Evolutionary conservation across 2,888 invertebrate genomes (phyloP).

Genomic region (Troides aeacus): DNA sequence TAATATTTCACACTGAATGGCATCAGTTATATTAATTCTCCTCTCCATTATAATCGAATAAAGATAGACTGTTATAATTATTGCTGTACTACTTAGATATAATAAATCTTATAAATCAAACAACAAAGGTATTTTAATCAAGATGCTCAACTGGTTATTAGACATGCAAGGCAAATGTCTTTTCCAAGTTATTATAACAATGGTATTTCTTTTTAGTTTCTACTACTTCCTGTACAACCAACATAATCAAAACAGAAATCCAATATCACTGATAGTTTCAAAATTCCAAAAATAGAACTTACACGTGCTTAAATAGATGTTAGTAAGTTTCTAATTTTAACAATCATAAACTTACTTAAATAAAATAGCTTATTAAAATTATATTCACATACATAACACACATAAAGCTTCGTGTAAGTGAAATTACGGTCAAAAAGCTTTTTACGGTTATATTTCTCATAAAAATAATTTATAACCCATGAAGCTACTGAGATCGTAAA

Average conservation of each 20-base stretch:
- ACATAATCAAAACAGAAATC: neutral
- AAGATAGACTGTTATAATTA: too few species aligned
- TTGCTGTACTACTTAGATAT: too few species aligned
- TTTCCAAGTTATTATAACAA: neutral
- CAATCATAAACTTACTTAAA: neutral
- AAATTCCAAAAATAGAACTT: too few species aligned
- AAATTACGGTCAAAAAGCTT: constrained; percentile 6
- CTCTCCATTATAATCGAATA: too few species aligned
- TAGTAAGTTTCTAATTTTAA: neutral
- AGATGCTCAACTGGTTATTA: too few species aligned
- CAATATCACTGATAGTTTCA: neutral
- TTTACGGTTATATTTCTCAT: constrained; percentile 3
- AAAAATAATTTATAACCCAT: constrained; percentile 2
- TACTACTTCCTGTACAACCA: neutral
- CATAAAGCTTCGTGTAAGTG: neutral
- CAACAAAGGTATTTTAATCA: neutral
- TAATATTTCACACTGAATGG: too few species aligned
- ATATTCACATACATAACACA: neutral
- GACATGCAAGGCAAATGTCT: neutral
- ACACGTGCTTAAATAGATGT: too few species aligned
- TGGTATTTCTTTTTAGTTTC: neutral
- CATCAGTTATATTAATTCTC: too few species aligned
- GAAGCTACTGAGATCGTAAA: constrained; percentile 1
- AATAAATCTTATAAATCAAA: too few species aligned
- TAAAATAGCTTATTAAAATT: neutral